Evolutionary conservation across 2,797 vertebrate genomes (phyloP).

Genomic region (Meriones psammophilus): DNA sequence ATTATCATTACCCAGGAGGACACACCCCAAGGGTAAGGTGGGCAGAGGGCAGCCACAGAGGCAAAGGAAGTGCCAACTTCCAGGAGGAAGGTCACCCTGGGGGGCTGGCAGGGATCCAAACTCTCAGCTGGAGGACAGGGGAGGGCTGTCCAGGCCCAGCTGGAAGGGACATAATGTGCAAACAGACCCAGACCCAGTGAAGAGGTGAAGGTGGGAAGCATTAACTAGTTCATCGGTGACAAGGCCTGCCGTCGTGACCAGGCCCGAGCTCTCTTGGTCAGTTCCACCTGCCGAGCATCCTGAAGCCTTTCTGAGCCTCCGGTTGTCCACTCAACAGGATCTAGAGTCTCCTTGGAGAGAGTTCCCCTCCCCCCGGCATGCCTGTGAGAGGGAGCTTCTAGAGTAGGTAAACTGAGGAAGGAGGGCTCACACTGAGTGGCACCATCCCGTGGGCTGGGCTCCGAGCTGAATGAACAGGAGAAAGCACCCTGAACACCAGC

Average conservation of each 20-base stretch:
- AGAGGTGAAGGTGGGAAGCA: neutral
- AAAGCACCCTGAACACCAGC: neutral
- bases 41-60: neutral
- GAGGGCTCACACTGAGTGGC: neutral
- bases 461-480: neutral
- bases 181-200: neutral
- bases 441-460: neutral
- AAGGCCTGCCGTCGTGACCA: neutral
- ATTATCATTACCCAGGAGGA: neutral
- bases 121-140: neutral
- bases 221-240: accelerated
- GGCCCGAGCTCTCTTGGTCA: neutral
- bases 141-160: neutral
- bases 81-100: neutral
- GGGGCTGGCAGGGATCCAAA: neutral
- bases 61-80: neutral
- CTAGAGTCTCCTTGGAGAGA: neutral
- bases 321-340: neutral
- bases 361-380: neutral
- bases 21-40: neutral
- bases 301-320: accelerated
- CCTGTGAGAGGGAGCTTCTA: neutral
- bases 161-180: neutral
- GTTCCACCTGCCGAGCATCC: neutral
- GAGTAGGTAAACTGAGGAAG: neutral